Evolutionary conservation across 2,888 invertebrate species (phyloP), one percentile per base, ranked within the genome.

Genomic region (Agrotis ipsilon): DNA sequence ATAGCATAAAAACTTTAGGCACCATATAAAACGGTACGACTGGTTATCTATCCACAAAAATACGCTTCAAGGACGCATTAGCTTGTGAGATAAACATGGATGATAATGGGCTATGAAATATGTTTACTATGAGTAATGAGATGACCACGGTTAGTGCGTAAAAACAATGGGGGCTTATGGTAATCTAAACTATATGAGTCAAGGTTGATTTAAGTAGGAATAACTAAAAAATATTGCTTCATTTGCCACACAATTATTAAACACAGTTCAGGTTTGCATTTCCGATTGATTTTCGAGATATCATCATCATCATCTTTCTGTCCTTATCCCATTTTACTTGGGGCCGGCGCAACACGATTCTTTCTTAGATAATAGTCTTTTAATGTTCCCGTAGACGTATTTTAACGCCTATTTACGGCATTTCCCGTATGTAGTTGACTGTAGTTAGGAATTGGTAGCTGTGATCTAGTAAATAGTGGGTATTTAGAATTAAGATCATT

Each of bases 41-140:
- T 27, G 55, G 46, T 45, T 78, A 58, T 78, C 63, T 45, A 6
- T 46, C n/a, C 18, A 48, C 62, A 72, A 78, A 78, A 46, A 65
- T 60, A 78, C 7, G 24, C 19, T 7, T 60, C 76, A 78, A 67
- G 61, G 78, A 32, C 73, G 32, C 24, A 49, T 78, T 49, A 58
- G 52, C 49, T 71, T 52, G 58, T 21, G 18, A 66, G 43, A 39
- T 67, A 77, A 51, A 61, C 24, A 39, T 32, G 43, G 18, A 55
- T 43, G 24, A 57, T 66, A 57, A 19, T 51, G 21, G 55, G 16
- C 48, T 63, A 63, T 48, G 32, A 32, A 55, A 32, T 45, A 24
- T 39, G 68, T 7, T 27, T 3, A 27, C 14, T 39, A 49, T 64
- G 59, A 55, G 21, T 78, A 60, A 77, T 45, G 45, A 21, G n/a